Percentiles rank a stretch among this genome's conserved stretches.
Conservation (phyloP, 2,888 invertebrate species). For the Argyra leucocephala region DNA sequence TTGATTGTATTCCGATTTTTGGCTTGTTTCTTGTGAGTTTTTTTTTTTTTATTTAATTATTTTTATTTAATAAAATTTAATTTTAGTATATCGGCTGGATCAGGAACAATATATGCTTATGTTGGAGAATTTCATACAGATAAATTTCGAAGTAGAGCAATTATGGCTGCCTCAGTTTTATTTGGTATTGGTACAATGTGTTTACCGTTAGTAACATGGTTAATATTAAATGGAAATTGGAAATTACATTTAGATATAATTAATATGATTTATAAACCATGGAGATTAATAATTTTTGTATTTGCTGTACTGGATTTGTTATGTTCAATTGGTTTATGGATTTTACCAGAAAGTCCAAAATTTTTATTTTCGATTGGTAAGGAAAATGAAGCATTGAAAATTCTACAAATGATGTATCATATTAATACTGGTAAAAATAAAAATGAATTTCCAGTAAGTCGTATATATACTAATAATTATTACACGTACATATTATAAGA, state of each 20-base stretch:
- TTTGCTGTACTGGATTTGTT: slow-evolving; percentile 35
- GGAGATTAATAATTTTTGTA: slow-evolving; percentile 37
- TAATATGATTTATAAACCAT: slow-evolving; percentile 35
- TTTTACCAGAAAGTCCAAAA: slow-evolving; percentile 39
- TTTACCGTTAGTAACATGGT: slow-evolving; percentile 37
- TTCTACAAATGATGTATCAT: slow-evolving; percentile 30
- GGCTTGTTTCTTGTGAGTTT: slow-evolving; percentile 48
- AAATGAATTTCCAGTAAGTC: slow-evolving; percentile 28
- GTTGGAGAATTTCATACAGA: slow-evolving; percentile 47
- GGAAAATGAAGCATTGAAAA: slow-evolving; percentile 29
- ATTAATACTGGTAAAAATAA: slow-evolving; percentile 30
- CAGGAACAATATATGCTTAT: slow-evolving; percentile 47
- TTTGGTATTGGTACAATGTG: slow-evolving; percentile 37
- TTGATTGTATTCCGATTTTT: slow-evolving; percentile 46
- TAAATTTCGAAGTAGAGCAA: slow-evolving; percentile 42
- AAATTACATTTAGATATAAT: slow-evolving; percentile 30
- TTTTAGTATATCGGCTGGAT: slow-evolving; percentile 42
- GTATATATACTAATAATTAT: not conserved
- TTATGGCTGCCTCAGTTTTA: slow-evolving; percentile 37
- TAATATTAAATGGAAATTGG: slow-evolving; percentile 37
- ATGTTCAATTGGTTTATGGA: slow-evolving; percentile 31
- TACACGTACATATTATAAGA: no score
- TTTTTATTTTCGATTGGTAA: slow-evolving; percentile 33
- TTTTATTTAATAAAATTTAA: slow-evolving; percentile 9
- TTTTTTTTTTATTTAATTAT: no score